Base-by-base conservation (phyloP, 2,113 vertebrate genomes). In the Xyliphius kryptos region DNA sequence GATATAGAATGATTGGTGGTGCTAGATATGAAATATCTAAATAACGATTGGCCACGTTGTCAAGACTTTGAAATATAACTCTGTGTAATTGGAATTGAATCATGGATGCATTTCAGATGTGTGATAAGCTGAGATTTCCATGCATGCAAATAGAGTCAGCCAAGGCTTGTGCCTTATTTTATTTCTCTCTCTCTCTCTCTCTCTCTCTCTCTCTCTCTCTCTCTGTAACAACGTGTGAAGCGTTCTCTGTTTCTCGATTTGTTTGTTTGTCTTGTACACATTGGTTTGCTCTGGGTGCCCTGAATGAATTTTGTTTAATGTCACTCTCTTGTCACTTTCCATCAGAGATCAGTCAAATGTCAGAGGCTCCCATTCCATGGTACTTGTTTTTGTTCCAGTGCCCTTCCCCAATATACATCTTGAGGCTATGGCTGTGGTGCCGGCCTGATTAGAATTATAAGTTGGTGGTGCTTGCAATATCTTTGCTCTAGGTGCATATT, bases 281-380 rank as follows among this genome's bases (percentile, higher is more conserved):
- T 73, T 56, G 78, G 78, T 81, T 38, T 38, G n/a, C n/a, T 82
- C 82, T 73, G 49, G 74, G 75, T 81, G 82, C 80, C 84, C 84
- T 84, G 82, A 86, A 84, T 88, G 83, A 83, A 87, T 88, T 86
- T 83, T 82, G 81, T 84, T 84, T 80, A 83, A 83, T 77, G 84
- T 88, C 86, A 89, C 79, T 88, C 86, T 85, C 82, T 79, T 87
- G 87, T 89, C 87, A 88, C 80, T 84, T 83, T 80, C 79, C 58
- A 83, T 88, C 83, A 88, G 78, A 82, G 77, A 76, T 85, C 85
- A 84, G 82, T 80, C 79, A 82, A 84, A 86, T 88, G 87, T 89
- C 87, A 83, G 76, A 73, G 73, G 67, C 66, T 77, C 77, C 77
- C 74, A n/a, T n/a, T 2, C 80, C 53, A 76, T 68, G 49, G 74